A percentile compares a stretch with the other conserved stretches of the same genome.
These are phyloP conservation scores for Hypselothyrea guttata DNA, from an alignment of 2,888 invertebrate species.

Conservation along the genomic window DNA sequence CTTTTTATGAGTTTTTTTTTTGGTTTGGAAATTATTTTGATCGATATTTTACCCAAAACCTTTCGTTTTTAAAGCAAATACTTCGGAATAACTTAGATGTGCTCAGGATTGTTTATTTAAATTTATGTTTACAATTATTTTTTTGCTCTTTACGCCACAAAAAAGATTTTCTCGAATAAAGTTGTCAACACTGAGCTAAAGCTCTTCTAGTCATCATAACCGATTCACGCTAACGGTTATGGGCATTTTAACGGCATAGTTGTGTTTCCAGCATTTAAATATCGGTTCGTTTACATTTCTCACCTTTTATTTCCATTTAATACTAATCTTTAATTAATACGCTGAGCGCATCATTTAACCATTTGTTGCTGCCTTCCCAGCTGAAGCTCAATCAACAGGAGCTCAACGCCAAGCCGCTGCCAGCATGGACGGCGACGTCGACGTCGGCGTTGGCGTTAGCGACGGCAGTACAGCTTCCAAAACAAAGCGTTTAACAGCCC, in stretches of 20 bases:
- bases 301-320: slow-evolving; percentile 9
- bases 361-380: slow-evolving; percentile 55
- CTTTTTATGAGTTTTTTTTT: no score
- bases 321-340: slow-evolving; percentile 47
- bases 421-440: not conserved
- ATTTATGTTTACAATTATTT: no score
- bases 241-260: no score
- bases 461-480: slow-evolving; percentile 34
- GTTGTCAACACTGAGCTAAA: slow-evolving; percentile 47
- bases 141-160: no score
- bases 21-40: no score
- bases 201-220: slow-evolving; percentile 41
- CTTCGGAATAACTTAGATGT: no score
- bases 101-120: no score
- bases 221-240: not conserved
- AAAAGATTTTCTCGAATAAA: no score
- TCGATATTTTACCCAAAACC: no score
- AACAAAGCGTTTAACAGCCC: slow-evolving; percentile 56
- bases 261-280: not conserved
- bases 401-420: slow-evolving; percentile 26
- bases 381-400: slow-evolving; percentile 63
- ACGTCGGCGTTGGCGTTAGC: slow-evolving; percentile 6
- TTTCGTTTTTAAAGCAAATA: no score
- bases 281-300: not conserved
- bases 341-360: slow-evolving; percentile 26